These are phyloP conservation scores for Nysson spinosus DNA, from an alignment of 2,888 invertebrate species.

Conservation along the genomic window DNA sequence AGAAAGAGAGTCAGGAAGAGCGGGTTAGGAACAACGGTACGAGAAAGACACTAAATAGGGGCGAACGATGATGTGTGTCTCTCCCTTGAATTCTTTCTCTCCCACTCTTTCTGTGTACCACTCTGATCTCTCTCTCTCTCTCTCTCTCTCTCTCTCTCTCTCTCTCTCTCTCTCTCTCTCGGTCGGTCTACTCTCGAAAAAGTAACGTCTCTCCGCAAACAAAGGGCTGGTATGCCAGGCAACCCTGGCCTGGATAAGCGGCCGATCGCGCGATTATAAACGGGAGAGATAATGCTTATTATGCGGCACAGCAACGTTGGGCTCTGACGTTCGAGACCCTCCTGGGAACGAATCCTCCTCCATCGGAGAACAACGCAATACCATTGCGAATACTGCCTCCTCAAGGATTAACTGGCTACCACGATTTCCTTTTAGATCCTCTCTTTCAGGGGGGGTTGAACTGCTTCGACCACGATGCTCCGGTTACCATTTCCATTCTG, in stretches of 20 bases:
- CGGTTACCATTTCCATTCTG: constrained; percentile 22
- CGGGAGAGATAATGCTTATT: constrained; percentile 68
- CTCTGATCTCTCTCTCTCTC: constrained; percentile 7
- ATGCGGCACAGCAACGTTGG: constrained; percentile 53
- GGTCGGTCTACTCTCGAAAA: too few species aligned
- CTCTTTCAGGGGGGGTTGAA: constrained; percentile 9
- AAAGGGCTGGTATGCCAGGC: constrained; percentile 64
- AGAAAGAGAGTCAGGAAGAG: neutral
- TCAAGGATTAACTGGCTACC: constrained; percentile 59
- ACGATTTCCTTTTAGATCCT: constrained; percentile 41
- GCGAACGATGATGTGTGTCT: constrained; percentile 52
- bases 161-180: constrained; percentile 42
- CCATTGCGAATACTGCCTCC: constrained; percentile 38
- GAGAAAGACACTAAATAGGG: constrained; percentile 28
- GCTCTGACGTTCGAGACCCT: constrained; percentile 40
- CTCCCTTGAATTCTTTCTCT: constrained; percentile 18
- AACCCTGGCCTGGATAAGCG: constrained; percentile 59
- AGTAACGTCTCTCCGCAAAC: constrained; percentile 62
- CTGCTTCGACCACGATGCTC: constrained; percentile 4
- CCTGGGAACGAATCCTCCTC: constrained; percentile 34
- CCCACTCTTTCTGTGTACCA: constrained; percentile 21
- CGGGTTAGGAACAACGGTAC: constrained; percentile 7
- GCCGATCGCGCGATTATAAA: constrained; percentile 72
- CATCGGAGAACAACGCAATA: constrained; percentile 44
- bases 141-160: constrained; percentile 5